A percentile compares a stretch with the other conserved stretches of the same genome.
Evolutionary conservation across 2,113 vertebrate genomes (phyloP).

Genomic region (Osmerus eperlanus): DNA sequence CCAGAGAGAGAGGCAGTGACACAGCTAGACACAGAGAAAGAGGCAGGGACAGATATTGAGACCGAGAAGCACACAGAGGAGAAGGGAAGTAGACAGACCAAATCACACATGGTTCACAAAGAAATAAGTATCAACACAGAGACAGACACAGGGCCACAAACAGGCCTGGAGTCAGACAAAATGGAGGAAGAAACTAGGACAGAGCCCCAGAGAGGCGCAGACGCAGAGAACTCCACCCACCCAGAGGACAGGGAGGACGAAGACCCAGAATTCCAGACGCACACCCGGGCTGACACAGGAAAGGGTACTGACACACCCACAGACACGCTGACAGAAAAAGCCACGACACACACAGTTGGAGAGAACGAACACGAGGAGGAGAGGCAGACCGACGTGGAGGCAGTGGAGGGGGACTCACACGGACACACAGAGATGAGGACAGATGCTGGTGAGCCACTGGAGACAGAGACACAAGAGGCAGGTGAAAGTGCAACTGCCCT

Average conservation of each 20-base stretch:
- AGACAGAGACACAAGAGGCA: neutral
- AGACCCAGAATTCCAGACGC: too few species aligned
- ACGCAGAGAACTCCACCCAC: too few species aligned
- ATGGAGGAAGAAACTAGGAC: neutral
- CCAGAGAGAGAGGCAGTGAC: neutral
- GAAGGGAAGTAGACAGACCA: neutral
- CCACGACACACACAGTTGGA: too few species aligned
- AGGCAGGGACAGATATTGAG: neutral
- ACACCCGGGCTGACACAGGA: neutral
- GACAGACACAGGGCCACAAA: too few species aligned
- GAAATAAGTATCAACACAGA: too few species aligned
- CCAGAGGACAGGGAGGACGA: too few species aligned
- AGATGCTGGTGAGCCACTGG: constrained; percentile 3
- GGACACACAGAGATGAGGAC: neutral
- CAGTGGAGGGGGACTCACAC: too few species aligned
- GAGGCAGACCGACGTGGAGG: neutral
- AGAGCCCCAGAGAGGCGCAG: neutral
- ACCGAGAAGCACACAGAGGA: neutral
- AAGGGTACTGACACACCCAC: neutral
- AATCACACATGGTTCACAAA: too few species aligned
- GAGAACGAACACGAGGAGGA: neutral
- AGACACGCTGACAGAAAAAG: too few species aligned
- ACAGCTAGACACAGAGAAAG: neutral
- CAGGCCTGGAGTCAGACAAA: too few species aligned
- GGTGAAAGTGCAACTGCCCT: too few species aligned